phyloP scores from a whole-genome alignment of 2,113 vertebrate genomes.

The Stigmatopora argus region DNA sequence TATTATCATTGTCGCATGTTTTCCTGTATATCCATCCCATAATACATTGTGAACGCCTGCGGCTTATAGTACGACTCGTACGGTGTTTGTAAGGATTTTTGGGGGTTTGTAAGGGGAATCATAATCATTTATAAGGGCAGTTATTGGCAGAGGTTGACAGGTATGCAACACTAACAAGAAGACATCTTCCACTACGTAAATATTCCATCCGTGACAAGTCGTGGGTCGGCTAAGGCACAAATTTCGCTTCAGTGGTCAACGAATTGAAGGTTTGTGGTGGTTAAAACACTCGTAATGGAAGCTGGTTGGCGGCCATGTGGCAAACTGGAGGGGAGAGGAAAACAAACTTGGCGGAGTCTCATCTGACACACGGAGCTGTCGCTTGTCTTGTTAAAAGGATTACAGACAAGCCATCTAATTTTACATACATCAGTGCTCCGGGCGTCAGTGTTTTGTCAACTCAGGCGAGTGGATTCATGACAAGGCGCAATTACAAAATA shows the following conservation, averaged over 20 bases:
- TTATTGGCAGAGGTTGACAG: no score
- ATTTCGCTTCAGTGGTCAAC: constrained; percentile 3
- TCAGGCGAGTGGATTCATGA: constrained; percentile 41
- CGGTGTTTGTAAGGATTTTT: no score
- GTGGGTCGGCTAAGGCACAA: not conserved
- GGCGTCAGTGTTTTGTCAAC: constrained; percentile 36
- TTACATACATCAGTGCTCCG: constrained; percentile 23
- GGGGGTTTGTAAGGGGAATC: no score
- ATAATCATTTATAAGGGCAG: no score
- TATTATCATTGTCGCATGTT: no score
- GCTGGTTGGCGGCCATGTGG: constrained; percentile 23
- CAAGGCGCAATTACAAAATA: constrained; percentile 25
- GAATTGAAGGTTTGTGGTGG: constrained; percentile 26
- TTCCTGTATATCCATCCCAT: no score
- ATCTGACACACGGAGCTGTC: constrained; percentile 27
- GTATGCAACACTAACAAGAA: constrained; percentile 3
- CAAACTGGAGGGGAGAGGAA: constrained; percentile 25
- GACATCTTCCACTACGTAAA: not conserved
- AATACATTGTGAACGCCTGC: no score
- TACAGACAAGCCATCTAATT: constrained; percentile 40
- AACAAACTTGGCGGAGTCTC: constrained; percentile 38
- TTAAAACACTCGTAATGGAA: constrained; percentile 43
- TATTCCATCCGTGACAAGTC: not conserved
- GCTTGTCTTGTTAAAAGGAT: constrained; percentile 45
- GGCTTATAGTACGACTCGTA: no score